These are phyloP conservation scores for Linyphia triangularis DNA, from an alignment of 2,888 invertebrate genomes.

Conservation along the genomic window DNA sequence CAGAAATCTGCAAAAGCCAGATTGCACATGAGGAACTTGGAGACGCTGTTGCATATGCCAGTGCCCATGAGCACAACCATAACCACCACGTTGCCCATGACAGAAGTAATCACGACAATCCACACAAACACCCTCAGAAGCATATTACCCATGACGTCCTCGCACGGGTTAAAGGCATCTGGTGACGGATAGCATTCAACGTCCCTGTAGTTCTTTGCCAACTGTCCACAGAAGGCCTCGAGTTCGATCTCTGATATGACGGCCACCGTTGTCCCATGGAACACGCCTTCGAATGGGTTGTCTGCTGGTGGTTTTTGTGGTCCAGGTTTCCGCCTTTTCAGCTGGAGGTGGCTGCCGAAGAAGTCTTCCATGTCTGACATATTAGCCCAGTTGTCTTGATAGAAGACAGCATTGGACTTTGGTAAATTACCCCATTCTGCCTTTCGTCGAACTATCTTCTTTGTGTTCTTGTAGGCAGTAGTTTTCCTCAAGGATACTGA, in stretches of 20 bases:
- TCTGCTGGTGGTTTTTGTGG: constrained; percentile 25
- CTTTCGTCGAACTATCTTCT: neutral
- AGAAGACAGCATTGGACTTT: constrained; percentile 11
- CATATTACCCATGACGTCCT: constrained; percentile 91
- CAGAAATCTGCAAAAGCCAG: constrained; percentile 93
- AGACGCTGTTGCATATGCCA: constrained; percentile 82
- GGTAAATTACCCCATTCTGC: constrained; percentile 59
- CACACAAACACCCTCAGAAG: constrained; percentile 91
- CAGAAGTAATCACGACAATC: constrained; percentile 90
- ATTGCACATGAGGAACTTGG: constrained; percentile 88
- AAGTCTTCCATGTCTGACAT: constrained; percentile 48
- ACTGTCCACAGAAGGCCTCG: constrained; percentile 80
- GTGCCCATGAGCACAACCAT: constrained; percentile 86
- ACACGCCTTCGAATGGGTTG: constrained; percentile 79
- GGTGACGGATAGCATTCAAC: constrained; percentile 86
- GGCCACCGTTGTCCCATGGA: constrained; percentile 79
- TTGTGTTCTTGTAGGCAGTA: neutral
- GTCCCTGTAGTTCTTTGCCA: constrained; percentile 77
- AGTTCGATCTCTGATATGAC: constrained; percentile 78
- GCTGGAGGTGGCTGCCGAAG: constrained; percentile 46
- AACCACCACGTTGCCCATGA: constrained; percentile 90
- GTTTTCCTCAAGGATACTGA: neutral
- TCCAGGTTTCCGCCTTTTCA: constrained; percentile 26
- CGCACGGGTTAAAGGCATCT: constrained; percentile 91
- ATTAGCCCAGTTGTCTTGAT: constrained; percentile 56